Percentiles rank a stretch among this genome's conserved stretches.
These are phyloP conservation scores for Lymantria monacha DNA, from an alignment of 2,888 invertebrate genomes.

Conservation along the genomic window DNA sequence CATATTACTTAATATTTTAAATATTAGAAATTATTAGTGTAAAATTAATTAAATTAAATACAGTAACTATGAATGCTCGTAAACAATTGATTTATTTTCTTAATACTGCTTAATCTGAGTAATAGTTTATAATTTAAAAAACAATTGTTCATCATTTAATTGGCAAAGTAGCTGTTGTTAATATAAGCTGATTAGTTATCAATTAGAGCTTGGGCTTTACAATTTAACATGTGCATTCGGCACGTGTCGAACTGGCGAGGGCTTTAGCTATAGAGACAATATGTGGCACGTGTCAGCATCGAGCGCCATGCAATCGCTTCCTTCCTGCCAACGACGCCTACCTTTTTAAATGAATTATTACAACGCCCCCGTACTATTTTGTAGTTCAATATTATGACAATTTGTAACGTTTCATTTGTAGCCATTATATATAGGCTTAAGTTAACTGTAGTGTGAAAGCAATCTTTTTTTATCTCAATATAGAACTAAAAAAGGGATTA, in stretches of 20 bases:
- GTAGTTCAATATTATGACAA: conserved; percentile 35
- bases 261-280: conserved; percentile 3
- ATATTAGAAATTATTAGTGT: no score
- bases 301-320: conserved; percentile 9
- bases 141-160: background rate
- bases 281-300: conserved; percentile 1
- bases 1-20: no score
- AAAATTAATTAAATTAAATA: no score
- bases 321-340: conserved; percentile 47
- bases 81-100: no score
- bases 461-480: background rate
- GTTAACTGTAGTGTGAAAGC: conserved; percentile 10
- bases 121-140: no score
- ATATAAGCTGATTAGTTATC: conserved; percentile 47
- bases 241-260: conserved; percentile 3
- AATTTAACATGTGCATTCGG: background rate
- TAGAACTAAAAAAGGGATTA: no score
- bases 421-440: conserved; percentile 10
- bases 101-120: no score
- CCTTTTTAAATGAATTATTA: conserved; percentile 51
- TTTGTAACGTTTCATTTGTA: conserved; percentile 25
- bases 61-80: no score
- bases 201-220: conserved; percentile 26
- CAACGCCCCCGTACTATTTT: conserved; percentile 22
- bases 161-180: background rate